Percentiles rank a stretch among this genome's conserved stretches.
These are phyloP conservation scores for Tyria jacobaeae DNA, from an alignment of 2,888 invertebrate species.

Conservation along the genomic window DNA sequence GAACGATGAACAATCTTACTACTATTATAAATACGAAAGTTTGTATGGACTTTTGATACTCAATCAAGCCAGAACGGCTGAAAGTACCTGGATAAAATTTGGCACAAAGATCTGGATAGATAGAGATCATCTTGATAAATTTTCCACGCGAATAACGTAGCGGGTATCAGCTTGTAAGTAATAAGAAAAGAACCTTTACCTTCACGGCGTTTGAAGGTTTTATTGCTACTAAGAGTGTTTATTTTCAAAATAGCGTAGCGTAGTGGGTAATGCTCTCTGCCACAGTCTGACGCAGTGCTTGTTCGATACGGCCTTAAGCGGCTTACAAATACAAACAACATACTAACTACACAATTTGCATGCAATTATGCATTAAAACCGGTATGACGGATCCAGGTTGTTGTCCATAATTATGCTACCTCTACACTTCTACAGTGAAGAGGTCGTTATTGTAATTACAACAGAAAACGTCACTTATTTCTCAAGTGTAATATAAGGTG, in stretches of 20 bases:
- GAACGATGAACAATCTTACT: no score
- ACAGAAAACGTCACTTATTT: background rate
- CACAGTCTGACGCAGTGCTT: background rate
- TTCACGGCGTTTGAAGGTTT: background rate
- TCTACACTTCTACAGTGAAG: background rate
- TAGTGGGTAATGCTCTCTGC: background rate
- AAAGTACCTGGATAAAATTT: no score
- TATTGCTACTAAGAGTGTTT: background rate
- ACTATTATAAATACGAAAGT: no score
- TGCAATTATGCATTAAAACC: background rate
- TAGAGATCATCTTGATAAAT: no score
- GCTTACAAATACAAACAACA: background rate
- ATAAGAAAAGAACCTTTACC: no score
- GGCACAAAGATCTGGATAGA: no score
- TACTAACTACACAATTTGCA: background rate
- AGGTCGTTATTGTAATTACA: background rate
- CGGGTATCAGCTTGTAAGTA: no score
- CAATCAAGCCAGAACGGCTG: no score
- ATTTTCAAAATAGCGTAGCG: background rate
- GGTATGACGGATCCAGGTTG: background rate
- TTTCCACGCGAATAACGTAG: no score
- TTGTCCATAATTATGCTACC: background rate
- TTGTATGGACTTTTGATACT: no score
- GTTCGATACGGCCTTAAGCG: background rate
- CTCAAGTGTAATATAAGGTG: background rate